These are phyloP conservation scores for Mythimna impura DNA, from an alignment of 2,888 invertebrate genomes.

Conservation along the genomic window DNA sequence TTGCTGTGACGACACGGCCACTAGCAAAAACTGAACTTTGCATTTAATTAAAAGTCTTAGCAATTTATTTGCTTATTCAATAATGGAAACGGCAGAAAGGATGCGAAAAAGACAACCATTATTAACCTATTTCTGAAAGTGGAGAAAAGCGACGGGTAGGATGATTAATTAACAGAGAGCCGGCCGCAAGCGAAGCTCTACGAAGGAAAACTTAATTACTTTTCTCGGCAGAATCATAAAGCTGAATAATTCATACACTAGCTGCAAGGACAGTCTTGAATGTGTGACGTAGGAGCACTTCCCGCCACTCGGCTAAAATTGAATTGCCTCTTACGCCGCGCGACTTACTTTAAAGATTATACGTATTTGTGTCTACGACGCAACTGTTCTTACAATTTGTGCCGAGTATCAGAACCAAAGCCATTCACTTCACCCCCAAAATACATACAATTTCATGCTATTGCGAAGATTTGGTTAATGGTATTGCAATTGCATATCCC, in stretches of 20 bases:
- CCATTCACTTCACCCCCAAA: constrained; percentile 17
- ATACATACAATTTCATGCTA: constrained; percentile 27
- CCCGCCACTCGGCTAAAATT: constrained; percentile 71
- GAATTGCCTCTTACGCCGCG: constrained; percentile 71
- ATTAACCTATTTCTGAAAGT: constrained; percentile 84
- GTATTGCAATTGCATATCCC: constrained; percentile 32
- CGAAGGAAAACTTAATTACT: constrained; percentile 86
- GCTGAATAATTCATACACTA: constrained; percentile 82
- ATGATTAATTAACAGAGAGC: constrained; percentile 86
- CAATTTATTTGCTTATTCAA: constrained; percentile 81
- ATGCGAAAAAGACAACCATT: constrained; percentile 82
- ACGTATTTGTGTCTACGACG: constrained; percentile 48
- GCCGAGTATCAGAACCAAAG: constrained; percentile 26
- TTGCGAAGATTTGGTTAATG: constrained; percentile 35
- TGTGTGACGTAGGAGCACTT: constrained; percentile 71
- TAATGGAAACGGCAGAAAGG: constrained; percentile 79
- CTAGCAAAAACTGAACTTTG: constrained; percentile 69
- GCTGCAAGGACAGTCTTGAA: constrained; percentile 74
- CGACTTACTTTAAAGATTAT: constrained; percentile 63
- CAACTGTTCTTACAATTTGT: constrained; percentile 35
- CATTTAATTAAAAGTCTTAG: constrained; percentile 73
- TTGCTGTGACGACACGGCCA: constrained; percentile 47
- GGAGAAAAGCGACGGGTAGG: constrained; percentile 79
- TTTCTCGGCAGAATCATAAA: constrained; percentile 85
- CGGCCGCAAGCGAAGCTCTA: constrained; percentile 80